Percentiles rank a stretch among this genome's conserved stretches.
phyloP scores from a whole-genome alignment of 2,113 vertebrate species.

The Heliornis fulica region DNA sequence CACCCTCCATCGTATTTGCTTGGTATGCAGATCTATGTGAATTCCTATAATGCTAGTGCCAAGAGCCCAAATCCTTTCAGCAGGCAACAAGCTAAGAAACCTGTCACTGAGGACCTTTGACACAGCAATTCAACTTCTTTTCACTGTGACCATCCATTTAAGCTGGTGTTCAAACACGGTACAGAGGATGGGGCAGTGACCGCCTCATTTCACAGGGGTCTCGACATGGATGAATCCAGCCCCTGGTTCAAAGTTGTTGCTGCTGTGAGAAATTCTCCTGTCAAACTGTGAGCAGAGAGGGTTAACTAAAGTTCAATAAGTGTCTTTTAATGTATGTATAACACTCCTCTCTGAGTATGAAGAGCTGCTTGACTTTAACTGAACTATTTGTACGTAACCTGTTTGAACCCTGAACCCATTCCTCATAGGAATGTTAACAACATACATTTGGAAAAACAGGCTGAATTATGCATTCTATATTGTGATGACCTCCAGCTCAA shows the following conservation, averaged over 20 bases:
- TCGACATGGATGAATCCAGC: neutral
- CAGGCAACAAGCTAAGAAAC: neutral
- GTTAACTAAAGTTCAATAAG: neutral
- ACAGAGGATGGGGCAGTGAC: neutral
- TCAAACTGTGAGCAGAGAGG: neutral
- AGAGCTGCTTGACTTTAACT: neutral
- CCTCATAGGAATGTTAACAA: neutral
- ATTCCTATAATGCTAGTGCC: neutral
- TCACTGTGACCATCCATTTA: neutral
- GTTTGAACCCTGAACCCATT: neutral
- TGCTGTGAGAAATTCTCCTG: neutral
- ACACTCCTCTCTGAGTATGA: neutral
- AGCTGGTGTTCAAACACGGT: neutral
- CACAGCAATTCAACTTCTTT: neutral
- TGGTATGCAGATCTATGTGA: neutral
- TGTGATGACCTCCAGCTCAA: neutral
- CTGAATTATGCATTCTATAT: neutral
- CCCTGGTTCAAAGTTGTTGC: neutral
- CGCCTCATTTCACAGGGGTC: neutral
- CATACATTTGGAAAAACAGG: neutral
- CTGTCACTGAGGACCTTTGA: accelerated
- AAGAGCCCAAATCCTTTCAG: neutral
- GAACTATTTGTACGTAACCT: neutral
- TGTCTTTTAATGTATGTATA: neutral
- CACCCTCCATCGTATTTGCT: neutral